Evolutionary conservation across 2,888 invertebrate genomes (phyloP), one percentile per base, ranked within the genome.

Genomic region (Megastigmus dorsalis): DNA sequence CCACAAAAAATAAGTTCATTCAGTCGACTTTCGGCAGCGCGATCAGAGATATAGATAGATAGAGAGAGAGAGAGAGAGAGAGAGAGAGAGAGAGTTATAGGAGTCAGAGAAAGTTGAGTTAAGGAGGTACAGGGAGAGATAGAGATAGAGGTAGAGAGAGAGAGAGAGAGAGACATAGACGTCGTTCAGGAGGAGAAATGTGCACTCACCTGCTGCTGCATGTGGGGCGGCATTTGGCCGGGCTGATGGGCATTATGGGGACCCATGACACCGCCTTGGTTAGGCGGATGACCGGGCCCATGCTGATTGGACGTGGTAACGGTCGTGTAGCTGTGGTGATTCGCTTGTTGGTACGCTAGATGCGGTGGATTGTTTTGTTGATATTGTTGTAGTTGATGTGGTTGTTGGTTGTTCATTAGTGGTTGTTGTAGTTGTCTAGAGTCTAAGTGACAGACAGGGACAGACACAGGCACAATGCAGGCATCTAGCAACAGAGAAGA

Each of bases 401-500:
- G 82, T 79, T 80, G 81, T 85, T 86, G 84, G 81, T 86, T 85
- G 83, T 84, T 85, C 82, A 84, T 82, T 84, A 83, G 83, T 86
- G 83, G 84, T 83, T 80, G 84, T 81, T 78, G 83, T 83, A 79
- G 83, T 88, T 87, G 88, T 88, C 88, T 88, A 88, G 88, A 87
- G 88, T 88, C 88, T 88, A 88, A 88, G 87, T 88, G 88, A 88
- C 88, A 88, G 88, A 88, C 88, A 88, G 88, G 87, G 88, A 88
- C 87, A 88, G 88, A 88, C 88, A 88, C 88, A 88, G 88, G 88
- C 88, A 88, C 88, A 88, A 88, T 88, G 94, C 95, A 95, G 95
- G 95, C 95, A 95, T 95, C 95, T 95, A 95, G 95, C 95, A 95
- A 95, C 95, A 95, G 94, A 95, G 94, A 95, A 95, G 87, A 88